Evolutionary conservation across 2,797 vertebrate species (phyloP).

Genomic region (Peromyscus aztecus): DNA sequence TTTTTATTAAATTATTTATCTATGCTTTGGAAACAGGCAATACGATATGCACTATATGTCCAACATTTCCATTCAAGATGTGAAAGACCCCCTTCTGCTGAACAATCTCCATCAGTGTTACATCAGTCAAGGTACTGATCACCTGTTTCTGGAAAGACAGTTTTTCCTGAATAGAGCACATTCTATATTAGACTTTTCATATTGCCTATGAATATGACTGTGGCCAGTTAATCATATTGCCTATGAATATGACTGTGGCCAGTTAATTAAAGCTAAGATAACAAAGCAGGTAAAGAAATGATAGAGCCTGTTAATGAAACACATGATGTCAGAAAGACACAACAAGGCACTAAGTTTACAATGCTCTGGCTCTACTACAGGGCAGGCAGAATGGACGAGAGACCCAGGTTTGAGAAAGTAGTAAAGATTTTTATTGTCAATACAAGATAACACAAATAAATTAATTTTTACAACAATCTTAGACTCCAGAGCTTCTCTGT

Average conservation of each 20-base stretch:
- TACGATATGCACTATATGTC: slow-evolving; percentile 63
- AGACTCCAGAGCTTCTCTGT: slow-evolving; percentile 34
- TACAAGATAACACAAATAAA: slow-evolving; percentile 78
- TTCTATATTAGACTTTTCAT: background rate
- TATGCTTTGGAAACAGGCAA: slow-evolving; percentile 75
- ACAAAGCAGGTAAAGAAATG: background rate
- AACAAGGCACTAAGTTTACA: slow-evolving; percentile 60
- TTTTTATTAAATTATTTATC: slow-evolving; percentile 85
- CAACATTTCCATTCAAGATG: slow-evolving; percentile 69
- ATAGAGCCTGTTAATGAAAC: slow-evolving; percentile 33
- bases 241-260: slow-evolving; percentile 53
- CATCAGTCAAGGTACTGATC: background rate
- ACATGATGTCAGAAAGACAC: slow-evolving; percentile 45
- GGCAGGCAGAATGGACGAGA: background rate
- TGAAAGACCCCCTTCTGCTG: slow-evolving; percentile 43
- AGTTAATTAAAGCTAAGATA: slow-evolving; percentile 43
- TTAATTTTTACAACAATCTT: slow-evolving; percentile 62
- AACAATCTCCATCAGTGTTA: slow-evolving; percentile 35
- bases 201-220: slow-evolving; percentile 16
- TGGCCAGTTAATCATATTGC: slow-evolving; percentile 38
- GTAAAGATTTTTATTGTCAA: slow-evolving; percentile 75
- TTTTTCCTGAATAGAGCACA: slow-evolving; percentile 44
- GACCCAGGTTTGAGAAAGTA: slow-evolving; percentile 52
- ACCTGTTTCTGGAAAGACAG: background rate
- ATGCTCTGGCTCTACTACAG: background rate